Evolutionary conservation across 2,888 invertebrate genomes (phyloP).

Genomic region (Drosophila neonasuta): DNA sequence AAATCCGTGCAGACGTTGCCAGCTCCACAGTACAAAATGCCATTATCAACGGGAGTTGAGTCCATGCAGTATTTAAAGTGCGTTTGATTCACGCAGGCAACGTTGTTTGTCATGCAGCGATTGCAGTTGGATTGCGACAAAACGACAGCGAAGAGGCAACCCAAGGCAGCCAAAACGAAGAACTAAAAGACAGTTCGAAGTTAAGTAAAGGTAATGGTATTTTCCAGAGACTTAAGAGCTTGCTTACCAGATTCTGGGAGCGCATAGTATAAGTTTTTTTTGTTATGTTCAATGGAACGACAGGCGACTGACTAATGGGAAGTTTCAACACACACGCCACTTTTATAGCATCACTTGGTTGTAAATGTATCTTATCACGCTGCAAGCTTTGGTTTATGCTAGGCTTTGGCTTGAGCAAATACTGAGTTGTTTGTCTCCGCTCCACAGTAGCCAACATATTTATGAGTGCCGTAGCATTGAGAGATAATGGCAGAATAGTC

Average conservation of each 20-base stretch:
- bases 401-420: slow-evolving; percentile 26
- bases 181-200: slow-evolving; percentile 12
- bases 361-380: slow-evolving; percentile 8
- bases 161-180: slow-evolving; percentile 29
- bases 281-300: slow-evolving; percentile 13
- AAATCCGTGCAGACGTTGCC: slow-evolving; percentile 57
- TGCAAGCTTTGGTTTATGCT: slow-evolving; percentile 38
- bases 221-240: background rate
- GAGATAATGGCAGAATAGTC: slow-evolving; percentile 45
- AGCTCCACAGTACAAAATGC: slow-evolving; percentile 41
- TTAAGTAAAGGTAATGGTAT: too few species aligned
- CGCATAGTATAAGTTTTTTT: slow-evolving; percentile 39
- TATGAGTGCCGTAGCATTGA: slow-evolving; percentile 61
- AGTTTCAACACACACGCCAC: slow-evolving; percentile 14
- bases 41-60: slow-evolving; percentile 1
- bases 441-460: slow-evolving; percentile 50
- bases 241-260: slow-evolving; percentile 48
- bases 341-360: slow-evolving; percentile 52
- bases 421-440: slow-evolving; percentile 16
- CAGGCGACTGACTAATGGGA: slow-evolving; percentile 43
- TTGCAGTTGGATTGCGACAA: slow-evolving; percentile 47
- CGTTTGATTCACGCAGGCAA: slow-evolving; percentile 67
- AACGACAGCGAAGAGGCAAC: slow-evolving; percentile 18
- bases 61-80: slow-evolving; percentile 62
- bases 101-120: slow-evolving; percentile 56